A percentile compares a stretch with the other conserved stretches of the same genome.
Conservation (phyloP, 1,140 invertebrate genomes). For the Ericerus pela region DNA sequence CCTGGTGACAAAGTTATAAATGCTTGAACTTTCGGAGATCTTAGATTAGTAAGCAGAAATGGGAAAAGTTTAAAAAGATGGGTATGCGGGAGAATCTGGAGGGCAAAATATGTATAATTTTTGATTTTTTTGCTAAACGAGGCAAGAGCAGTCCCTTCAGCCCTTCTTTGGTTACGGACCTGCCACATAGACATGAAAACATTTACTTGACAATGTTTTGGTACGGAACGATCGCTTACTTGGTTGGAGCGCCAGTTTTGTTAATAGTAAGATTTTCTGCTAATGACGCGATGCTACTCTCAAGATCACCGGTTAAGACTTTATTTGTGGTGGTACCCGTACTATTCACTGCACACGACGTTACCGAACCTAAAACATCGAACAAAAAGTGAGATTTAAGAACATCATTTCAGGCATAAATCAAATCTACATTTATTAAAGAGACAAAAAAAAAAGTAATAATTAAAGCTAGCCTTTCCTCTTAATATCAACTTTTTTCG, state of each 20-base stretch:
- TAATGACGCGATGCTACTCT: slow-evolving; percentile 75
- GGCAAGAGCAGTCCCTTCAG: too few relatives aligned
- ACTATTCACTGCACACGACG: slow-evolving; percentile 8
- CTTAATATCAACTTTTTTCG: background rate
- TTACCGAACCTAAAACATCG: slow-evolving; percentile 16
- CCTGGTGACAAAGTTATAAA: too few relatives aligned
- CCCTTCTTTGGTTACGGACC: too few relatives aligned
- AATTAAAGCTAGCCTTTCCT: background rate
- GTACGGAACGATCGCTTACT: too few relatives aligned
- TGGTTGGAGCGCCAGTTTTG: slow-evolving; percentile 51
- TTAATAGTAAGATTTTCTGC: slow-evolving; percentile 86
- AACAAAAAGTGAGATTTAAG: background rate
- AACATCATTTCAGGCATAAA: background rate
- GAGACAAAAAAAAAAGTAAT: slow-evolving; percentile 5
- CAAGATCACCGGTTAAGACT: slow-evolving; percentile 77
- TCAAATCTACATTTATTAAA: slow-evolving; percentile 1
- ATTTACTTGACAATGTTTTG: too few relatives aligned
- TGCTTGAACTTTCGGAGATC: too few relatives aligned
- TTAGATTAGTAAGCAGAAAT: too few relatives aligned
- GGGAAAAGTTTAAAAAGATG: too few relatives aligned
- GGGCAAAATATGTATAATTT: too few relatives aligned
- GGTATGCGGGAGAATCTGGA: too few relatives aligned
- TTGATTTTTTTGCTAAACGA: too few relatives aligned
- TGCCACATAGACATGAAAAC: too few relatives aligned
- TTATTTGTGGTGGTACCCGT: slow-evolving; percentile 36